Conservation (phyloP, 2,113 vertebrate genomes). For the Stomatorhinus ivindoensis region DNA sequence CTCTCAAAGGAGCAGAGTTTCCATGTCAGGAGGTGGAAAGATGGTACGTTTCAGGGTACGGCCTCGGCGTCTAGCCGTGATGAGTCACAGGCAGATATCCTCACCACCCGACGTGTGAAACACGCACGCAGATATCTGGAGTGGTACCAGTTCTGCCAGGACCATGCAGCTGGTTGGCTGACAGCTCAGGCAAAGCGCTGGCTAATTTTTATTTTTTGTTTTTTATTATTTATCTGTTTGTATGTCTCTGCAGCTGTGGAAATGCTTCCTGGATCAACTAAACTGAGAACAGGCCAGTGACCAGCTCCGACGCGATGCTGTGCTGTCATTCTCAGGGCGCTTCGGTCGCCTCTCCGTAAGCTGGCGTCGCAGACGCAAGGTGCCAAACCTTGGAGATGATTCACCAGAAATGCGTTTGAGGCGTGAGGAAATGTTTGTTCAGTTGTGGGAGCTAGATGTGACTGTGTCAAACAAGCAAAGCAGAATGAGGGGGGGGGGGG, state of each 20-base stretch:
- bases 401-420: neutral
- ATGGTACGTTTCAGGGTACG: constrained; percentile 26
- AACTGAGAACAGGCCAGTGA: neutral
- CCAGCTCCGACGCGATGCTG: neutral
- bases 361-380: neutral
- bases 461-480: neutral
- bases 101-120: neutral
- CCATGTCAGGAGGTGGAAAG: constrained; percentile 31
- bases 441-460: neutral
- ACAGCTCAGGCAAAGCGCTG: neutral
- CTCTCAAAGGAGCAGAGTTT: constrained; percentile 48
- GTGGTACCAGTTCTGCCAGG: neutral
- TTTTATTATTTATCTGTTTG: constrained; percentile 35
- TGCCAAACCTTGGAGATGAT: neutral
- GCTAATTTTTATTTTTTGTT: constrained; percentile 27
- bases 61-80: constrained; percentile 11
- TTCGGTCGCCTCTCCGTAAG: neutral
- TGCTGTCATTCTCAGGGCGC: neutral
- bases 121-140: neutral
- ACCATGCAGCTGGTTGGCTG: neutral
- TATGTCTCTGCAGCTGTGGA: neutral
- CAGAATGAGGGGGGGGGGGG: neutral
- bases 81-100: constrained; percentile 8
- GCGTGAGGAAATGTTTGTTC: neutral
- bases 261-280: constrained; percentile 29